Percentiles rank a stretch among this genome's conserved stretches.
Evolutionary conservation across 2,888 invertebrate species (phyloP).

Genomic region (Xestia ashworthii): DNA sequence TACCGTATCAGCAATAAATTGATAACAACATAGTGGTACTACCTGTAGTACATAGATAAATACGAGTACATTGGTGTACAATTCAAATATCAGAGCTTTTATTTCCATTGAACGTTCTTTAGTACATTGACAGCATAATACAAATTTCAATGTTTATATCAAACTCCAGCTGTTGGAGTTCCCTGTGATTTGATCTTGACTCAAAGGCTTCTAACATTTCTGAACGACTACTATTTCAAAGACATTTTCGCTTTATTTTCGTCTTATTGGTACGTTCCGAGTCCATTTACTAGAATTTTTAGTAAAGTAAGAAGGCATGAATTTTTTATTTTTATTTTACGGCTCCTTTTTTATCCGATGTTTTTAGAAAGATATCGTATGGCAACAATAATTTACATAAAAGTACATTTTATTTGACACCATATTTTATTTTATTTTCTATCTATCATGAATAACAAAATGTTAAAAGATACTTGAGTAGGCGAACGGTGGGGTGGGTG

Average conservation of each 20-base stretch:
- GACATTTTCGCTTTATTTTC: conserved; percentile 42
- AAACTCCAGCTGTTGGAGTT: conserved; percentile 23
- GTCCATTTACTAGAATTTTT: conserved; percentile 11
- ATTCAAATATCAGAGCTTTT: conserved; percentile 42
- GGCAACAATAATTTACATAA: conserved; percentile 11
- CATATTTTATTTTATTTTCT: conserved; percentile 9
- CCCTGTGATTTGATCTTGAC: conserved; percentile 27
- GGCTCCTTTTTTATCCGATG: conserved; percentile 21
- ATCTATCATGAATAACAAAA: not conserved
- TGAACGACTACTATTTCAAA: conserved; percentile 47
- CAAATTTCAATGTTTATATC: conserved; percentile 27
- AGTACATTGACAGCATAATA: conserved; percentile 23
- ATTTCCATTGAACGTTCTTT: conserved; percentile 15
- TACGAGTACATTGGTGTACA: conserved; percentile 33
- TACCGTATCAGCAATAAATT: conserved; percentile 70
- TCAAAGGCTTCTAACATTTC: conserved; percentile 40
- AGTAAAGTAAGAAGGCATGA: conserved; percentile 21
- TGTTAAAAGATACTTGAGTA: conserved; percentile 3
- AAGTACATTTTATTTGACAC: conserved; percentile 16
- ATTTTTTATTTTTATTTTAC: conserved; percentile 44
- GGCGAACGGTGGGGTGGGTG: not conserved
- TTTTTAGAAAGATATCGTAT: conserved; percentile 9
- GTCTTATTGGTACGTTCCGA: conserved; percentile 22
- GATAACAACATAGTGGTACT: conserved; percentile 68
- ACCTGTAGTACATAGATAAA: conserved; percentile 36